Evolutionary conservation across 2,113 vertebrate genomes (phyloP).

Genomic region (Xenopus laevis): DNA sequence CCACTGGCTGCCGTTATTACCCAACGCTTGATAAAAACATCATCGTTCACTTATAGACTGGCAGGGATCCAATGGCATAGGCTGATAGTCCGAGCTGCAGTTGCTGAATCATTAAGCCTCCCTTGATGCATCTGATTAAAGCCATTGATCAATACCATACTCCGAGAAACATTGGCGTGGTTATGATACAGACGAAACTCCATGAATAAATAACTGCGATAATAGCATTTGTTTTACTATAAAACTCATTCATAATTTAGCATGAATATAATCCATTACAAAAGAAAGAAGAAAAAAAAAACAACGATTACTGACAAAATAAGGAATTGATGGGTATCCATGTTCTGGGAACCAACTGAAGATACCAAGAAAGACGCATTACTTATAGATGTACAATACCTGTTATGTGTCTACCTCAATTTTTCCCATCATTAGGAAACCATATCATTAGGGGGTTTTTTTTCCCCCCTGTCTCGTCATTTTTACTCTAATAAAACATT

Average conservation of each 20-base stretch:
- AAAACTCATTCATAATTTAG: constrained; percentile 77
- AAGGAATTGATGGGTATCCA: constrained; percentile 68
- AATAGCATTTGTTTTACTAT: constrained; percentile 74
- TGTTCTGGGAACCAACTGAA: constrained; percentile 67
- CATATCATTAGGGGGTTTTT: constrained; percentile 34
- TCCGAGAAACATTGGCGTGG: constrained; percentile 62
- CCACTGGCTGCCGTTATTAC: constrained; percentile 40
- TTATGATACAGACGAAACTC: constrained; percentile 65
- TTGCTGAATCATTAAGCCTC: constrained; percentile 61
- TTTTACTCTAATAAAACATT: constrained; percentile 25
- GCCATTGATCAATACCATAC: constrained; percentile 70
- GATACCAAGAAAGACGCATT: constrained; percentile 48
- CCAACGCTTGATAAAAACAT: constrained; percentile 51
- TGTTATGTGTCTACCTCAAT: constrained; percentile 42
- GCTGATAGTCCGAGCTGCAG: constrained; percentile 54
- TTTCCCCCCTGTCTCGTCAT: background rate
- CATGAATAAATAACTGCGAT: constrained; percentile 79
- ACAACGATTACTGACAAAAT: constrained; percentile 62
- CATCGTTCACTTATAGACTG: constrained; percentile 55
- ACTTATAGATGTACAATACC: constrained; percentile 48
- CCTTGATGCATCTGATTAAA: constrained; percentile 69
- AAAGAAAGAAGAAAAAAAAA: constrained; percentile 47
- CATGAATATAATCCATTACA: constrained; percentile 69
- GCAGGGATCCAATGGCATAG: constrained; percentile 56
- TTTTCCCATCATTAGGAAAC: constrained; percentile 34